Conservation (phyloP, 2,797 vertebrate species). For the Scolopax bukidnonensis region DNA sequence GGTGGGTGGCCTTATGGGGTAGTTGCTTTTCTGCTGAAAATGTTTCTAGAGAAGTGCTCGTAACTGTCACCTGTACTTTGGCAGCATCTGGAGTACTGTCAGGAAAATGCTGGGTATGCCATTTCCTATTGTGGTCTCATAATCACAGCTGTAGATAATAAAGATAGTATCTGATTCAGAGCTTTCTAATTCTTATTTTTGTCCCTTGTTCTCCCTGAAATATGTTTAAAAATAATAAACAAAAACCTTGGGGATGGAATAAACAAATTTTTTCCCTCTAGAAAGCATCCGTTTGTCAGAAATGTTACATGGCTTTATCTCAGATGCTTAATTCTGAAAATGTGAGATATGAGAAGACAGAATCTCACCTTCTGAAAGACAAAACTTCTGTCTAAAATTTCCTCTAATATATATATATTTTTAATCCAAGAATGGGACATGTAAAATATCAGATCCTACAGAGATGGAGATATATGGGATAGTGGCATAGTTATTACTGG, state of each 20-base stretch:
- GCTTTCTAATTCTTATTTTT: neutral
- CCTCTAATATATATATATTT: neutral
- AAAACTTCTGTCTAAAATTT: constrained; percentile 17
- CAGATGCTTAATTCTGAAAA: constrained; percentile 17
- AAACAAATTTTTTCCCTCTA: neutral
- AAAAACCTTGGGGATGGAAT: neutral
- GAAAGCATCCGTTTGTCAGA: neutral
- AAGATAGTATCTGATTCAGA: neutral
- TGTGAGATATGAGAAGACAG: neutral
- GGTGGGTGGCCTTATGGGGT: neutral
- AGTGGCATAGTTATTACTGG: constrained; percentile 39
- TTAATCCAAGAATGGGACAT: neutral
- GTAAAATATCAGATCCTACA: neutral
- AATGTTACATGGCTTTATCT: neutral
- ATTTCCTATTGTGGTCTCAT: neutral
- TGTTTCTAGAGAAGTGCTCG: constrained; percentile 26
- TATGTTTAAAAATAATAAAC: neutral
- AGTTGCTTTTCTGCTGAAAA: constrained; percentile 45
- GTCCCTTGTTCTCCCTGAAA: neutral
- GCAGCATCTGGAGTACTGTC: neutral
- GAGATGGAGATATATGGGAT: constrained; percentile 28
- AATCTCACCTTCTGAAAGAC: constrained; percentile 7
- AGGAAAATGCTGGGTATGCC: neutral
- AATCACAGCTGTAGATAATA: neutral
- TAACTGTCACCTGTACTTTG: constrained; percentile 19